A percentile compares a stretch with the other conserved stretches of the same genome.
Evolutionary conservation across 2,113 vertebrate genomes (phyloP).

Genomic region (Ailuropoda melanoleuca): DNA sequence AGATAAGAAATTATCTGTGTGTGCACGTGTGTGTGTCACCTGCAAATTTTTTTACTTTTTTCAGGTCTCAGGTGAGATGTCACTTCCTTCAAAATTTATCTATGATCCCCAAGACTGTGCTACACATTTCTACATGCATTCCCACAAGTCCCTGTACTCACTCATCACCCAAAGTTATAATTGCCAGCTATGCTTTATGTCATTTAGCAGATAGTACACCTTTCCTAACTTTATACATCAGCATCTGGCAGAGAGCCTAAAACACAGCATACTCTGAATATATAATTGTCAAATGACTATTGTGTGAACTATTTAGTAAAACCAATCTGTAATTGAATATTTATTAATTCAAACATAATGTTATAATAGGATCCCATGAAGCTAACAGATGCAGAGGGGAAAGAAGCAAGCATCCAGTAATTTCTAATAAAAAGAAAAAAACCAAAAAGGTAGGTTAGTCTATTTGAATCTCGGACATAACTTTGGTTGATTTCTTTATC

Average conservation of each 20-base stretch:
- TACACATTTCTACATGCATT: not conserved
- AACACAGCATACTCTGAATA: not conserved
- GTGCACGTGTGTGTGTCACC: not conserved
- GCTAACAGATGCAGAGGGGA: not conserved
- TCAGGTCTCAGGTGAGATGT: not conserved
- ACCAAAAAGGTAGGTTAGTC: not conserved
- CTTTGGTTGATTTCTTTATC: not conserved
- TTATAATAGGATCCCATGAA: not conserved
- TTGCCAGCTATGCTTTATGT: not conserved
- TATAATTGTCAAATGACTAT: not conserved
- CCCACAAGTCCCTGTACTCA: not conserved
- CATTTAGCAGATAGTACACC: not conserved
- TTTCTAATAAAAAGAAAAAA: not conserved
- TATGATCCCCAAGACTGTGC: not conserved
- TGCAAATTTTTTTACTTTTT: not conserved
- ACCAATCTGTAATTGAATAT: not conserved
- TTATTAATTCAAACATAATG: not conserved
- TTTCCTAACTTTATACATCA: not conserved
- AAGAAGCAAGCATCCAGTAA: not conserved
- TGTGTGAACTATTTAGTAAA: not conserved
- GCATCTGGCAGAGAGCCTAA: not conserved
- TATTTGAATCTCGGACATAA: not conserved
- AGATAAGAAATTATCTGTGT: not conserved
- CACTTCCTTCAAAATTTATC: not conserved
- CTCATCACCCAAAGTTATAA: not conserved